These are phyloP conservation scores for Nephrotoma appendiculata DNA, from an alignment of 2,888 invertebrate species.

Conservation along the genomic window DNA sequence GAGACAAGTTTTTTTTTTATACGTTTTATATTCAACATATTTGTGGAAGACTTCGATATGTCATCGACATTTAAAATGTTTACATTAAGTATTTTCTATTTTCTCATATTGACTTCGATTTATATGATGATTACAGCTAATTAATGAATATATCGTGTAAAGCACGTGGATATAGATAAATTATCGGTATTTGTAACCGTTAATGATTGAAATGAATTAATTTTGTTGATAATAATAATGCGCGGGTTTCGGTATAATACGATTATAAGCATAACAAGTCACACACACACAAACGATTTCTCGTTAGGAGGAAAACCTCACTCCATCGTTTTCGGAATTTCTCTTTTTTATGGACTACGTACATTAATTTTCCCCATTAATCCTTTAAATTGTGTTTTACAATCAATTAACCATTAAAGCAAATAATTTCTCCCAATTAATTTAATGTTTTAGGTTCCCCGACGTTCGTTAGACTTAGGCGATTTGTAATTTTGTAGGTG, in stretches of 20 bases:
- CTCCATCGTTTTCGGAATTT: background rate
- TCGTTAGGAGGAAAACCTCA: background rate
- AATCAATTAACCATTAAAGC: background rate
- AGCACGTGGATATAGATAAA: background rate
- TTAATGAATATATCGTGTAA: background rate
- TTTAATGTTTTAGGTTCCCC: background rate
- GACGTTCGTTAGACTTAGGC: background rate
- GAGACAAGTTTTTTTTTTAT: background rate
- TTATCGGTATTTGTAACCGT: background rate
- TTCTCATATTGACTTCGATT: background rate
- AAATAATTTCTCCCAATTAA: background rate
- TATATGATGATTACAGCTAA: background rate
- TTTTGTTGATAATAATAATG: background rate
- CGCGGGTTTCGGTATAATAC: background rate
- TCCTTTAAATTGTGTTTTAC: background rate
- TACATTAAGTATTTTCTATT: background rate
- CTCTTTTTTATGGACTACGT: background rate
- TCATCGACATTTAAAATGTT: background rate
- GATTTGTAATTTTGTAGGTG: background rate
- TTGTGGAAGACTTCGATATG: background rate
- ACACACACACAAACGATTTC: no score
- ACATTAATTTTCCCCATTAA: background rate
- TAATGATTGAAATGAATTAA: background rate
- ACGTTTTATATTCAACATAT: background rate
- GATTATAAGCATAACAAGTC: no score